phyloP scores from a whole-genome alignment of 2,888 invertebrate species.

The Linnaemya tessellans region DNA sequence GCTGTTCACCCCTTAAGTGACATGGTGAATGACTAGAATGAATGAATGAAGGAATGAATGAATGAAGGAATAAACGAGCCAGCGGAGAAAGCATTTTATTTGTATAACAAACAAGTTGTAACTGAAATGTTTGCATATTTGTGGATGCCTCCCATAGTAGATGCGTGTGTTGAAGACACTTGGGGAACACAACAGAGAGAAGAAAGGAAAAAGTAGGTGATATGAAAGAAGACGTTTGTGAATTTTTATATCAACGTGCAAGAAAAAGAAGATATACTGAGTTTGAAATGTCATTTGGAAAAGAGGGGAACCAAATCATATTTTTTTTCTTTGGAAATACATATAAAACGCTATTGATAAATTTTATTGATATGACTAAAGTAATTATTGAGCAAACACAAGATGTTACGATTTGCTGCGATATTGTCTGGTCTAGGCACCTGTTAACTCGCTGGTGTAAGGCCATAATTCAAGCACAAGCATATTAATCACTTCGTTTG shows the following conservation, averaged over 20 bases:
- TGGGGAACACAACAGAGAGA: neutral
- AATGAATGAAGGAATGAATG: slow-evolving; percentile 28
- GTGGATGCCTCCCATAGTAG: neutral
- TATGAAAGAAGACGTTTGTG: slow-evolving; percentile 25
- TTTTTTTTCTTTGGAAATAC: too few relatives aligned
- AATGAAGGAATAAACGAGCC: slow-evolving; percentile 13
- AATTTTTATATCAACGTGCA: neutral
- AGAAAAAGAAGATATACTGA: neutral
- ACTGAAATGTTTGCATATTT: slow-evolving; percentile 7
- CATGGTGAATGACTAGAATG: slow-evolving; percentile 64
- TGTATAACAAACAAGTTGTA: slow-evolving; percentile 20
- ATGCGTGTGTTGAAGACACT: neutral
- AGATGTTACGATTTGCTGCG: too few relatives aligned
- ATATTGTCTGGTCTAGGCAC: too few relatives aligned
- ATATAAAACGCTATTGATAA: neutral
- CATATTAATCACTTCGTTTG: neutral
- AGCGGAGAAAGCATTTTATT: slow-evolving; percentile 39
- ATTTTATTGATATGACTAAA: too few relatives aligned
- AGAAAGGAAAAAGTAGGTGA: slow-evolving; percentile 1
- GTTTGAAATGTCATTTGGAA: neutral
- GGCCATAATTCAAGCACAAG: too few relatives aligned
- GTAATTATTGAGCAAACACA: too few relatives aligned
- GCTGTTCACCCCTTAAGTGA: slow-evolving; percentile 66
- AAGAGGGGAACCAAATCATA: neutral
- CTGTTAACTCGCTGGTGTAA: too few relatives aligned